phyloP scores from a whole-genome alignment of 2,113 vertebrate genomes.

The Willisornis vidua region DNA sequence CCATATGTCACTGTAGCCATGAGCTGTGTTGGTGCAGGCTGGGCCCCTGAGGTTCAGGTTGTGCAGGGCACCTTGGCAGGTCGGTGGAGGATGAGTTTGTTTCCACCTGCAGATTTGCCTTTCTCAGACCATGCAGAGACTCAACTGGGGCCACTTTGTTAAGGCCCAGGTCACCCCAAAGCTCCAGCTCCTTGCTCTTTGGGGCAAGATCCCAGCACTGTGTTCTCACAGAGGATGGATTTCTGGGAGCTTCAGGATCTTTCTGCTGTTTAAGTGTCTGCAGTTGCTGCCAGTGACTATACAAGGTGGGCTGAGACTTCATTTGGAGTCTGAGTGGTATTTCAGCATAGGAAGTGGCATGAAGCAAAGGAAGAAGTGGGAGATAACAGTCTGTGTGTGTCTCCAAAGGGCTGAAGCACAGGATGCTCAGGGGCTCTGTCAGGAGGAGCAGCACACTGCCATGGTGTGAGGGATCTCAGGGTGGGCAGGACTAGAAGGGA shows the following conservation, averaged over 20 bases:
- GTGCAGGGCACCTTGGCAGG: neutral
- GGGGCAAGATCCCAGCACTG: neutral
- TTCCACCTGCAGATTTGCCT: neutral
- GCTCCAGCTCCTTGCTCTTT: neutral
- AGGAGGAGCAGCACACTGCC: neutral
- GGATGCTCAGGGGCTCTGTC: neutral
- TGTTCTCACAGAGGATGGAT: neutral
- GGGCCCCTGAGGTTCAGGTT: neutral
- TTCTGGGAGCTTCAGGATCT: neutral
- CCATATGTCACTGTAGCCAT: neutral
- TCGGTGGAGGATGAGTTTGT: fast-evolving
- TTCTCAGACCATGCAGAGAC: neutral
- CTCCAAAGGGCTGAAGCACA: neutral
- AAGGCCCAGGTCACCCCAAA: neutral
- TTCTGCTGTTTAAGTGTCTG: neutral
- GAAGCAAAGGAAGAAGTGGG: neutral
- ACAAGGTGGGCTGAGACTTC: neutral
- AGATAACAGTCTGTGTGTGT: neutral
- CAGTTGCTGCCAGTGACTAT: neutral
- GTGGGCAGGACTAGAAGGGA: neutral
- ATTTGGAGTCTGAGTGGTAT: neutral
- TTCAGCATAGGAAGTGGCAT: neutral
- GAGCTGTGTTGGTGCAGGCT: neutral
- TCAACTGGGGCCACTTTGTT: neutral
- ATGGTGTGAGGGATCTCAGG: neutral